A percentile compares a stretch with the other conserved stretches of the same genome.
Evolutionary conservation across 1,140 invertebrate genomes (phyloP).

Genomic region (Cyphomyrmex costatus): DNA sequence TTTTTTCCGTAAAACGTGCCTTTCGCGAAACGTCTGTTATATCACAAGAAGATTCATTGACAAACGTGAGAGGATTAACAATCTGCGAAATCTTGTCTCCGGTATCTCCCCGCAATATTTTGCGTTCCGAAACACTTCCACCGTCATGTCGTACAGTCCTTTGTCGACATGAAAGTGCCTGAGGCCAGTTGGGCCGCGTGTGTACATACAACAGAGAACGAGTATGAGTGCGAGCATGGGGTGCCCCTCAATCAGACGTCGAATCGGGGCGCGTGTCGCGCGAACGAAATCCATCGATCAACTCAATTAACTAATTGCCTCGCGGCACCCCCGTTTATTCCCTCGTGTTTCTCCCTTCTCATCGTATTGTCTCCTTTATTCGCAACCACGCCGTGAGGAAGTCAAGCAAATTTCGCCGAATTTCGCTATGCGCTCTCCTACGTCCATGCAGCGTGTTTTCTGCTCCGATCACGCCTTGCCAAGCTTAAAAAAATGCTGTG

Average conservation of each 20-base stretch:
- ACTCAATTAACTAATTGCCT: conserved; percentile 85
- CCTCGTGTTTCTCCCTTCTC: conserved; percentile 65
- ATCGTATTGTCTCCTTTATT: conserved; percentile 49
- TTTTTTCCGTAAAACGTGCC: too few species aligned
- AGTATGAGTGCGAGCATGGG: conserved; percentile 53
- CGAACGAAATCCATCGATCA: conserved; percentile 85
- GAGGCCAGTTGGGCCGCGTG: conserved; percentile 73
- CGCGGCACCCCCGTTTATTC: conserved; percentile 63
- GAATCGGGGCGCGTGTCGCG: conserved; percentile 80
- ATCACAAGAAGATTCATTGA: not conserved
- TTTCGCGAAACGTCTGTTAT: not conserved
- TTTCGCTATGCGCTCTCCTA: conserved; percentile 12
- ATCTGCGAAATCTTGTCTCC: conserved; percentile 22
- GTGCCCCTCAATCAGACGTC: conserved; percentile 84
- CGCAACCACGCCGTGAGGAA: conserved; percentile 44
- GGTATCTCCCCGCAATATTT: conserved; percentile 21
- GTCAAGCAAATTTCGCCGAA: conserved; percentile 35
- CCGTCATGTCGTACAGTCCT: conserved; percentile 70
- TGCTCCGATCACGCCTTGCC: conserved; percentile 30
- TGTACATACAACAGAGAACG: conserved; percentile 69
- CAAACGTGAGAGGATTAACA: conserved; percentile 16
- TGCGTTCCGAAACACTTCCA: conserved; percentile 38
- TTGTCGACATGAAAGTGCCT: conserved; percentile 76
- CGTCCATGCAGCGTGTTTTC: not conserved
- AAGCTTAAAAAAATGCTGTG: conserved; percentile 27